phyloP scores from a whole-genome alignment of 2,113 vertebrate species.

The Microcebus murinus region DNA sequence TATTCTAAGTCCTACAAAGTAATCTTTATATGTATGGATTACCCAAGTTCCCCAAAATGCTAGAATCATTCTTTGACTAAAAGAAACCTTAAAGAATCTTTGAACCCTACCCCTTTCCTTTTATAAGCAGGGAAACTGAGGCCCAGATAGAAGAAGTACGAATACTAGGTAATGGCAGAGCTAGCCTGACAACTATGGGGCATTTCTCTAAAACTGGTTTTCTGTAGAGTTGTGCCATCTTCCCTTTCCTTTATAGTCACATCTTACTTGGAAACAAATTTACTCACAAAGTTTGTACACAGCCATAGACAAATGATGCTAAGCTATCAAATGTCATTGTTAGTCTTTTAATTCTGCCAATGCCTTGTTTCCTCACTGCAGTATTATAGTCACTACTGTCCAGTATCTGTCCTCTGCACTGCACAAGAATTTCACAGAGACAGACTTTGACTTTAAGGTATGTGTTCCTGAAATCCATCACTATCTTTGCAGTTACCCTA shows the following conservation, averaged over 20 bases:
- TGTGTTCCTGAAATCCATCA: slow-evolving; percentile 26
- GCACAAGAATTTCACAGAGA: slow-evolving; percentile 97
- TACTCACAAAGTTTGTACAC: background rate
- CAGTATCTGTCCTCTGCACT: slow-evolving; percentile 95
- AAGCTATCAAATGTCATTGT: background rate
- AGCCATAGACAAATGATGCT: background rate
- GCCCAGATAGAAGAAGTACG: background rate
- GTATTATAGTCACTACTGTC: slow-evolving; percentile 97
- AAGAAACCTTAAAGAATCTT: background rate
- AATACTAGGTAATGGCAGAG: background rate
- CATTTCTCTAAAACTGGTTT: slow-evolving; percentile 35
- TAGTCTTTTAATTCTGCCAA: slow-evolving; percentile 46
- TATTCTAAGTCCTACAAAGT: background rate
- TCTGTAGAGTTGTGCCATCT: background rate
- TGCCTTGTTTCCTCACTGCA: slow-evolving; percentile 82
- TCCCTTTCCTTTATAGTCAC: slow-evolving; percentile 16
- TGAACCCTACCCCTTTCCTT: background rate
- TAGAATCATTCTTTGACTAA: slow-evolving; percentile 22
- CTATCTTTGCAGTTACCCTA: slow-evolving; percentile 25
- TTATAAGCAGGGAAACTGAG: background rate
- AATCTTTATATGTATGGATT: background rate
- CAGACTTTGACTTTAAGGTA: slow-evolving; percentile 99
- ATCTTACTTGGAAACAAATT: background rate
- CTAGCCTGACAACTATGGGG: background rate
- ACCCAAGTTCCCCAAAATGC: background rate